Conservation (phyloP, 2,113 vertebrate species). For the Proteles cristata region DNA sequence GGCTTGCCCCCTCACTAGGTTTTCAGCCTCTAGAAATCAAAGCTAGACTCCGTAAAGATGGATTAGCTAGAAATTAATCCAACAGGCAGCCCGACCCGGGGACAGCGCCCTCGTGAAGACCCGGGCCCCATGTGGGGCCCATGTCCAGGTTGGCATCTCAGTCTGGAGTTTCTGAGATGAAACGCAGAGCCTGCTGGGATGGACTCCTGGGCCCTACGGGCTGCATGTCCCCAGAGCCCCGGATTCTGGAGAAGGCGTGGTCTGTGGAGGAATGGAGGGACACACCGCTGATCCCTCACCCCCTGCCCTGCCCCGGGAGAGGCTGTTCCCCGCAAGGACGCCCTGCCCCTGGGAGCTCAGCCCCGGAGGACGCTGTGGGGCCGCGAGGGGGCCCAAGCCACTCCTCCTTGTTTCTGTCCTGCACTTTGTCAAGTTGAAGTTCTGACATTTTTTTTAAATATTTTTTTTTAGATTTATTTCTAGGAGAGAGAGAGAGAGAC, state of each 20-base stretch:
- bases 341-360: background rate
- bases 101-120: background rate
- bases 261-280: background rate
- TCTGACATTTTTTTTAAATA: background rate
- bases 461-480: too few species aligned
- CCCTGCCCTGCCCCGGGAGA: background rate
- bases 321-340: background rate
- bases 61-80: background rate
- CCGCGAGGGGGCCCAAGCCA: fast-evolving
- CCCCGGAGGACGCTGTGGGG: fast-evolving
- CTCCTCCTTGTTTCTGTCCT: background rate
- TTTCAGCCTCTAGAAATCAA: slow-evolving; percentile 4
- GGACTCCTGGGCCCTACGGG: fast-evolving
- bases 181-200: fast-evolving
- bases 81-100: background rate
- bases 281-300: too few species aligned
- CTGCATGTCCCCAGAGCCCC: background rate
- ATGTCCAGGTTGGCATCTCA: fast-evolving
- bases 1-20: background rate
- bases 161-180: background rate
- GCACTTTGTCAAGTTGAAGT: background rate
- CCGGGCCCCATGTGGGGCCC: fast-evolving
- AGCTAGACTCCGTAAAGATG: background rate
- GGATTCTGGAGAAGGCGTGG: background rate
- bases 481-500: too few species aligned